Conservation (phyloP, 2,113 vertebrate species). For the Alligator mississippiensis region DNA sequence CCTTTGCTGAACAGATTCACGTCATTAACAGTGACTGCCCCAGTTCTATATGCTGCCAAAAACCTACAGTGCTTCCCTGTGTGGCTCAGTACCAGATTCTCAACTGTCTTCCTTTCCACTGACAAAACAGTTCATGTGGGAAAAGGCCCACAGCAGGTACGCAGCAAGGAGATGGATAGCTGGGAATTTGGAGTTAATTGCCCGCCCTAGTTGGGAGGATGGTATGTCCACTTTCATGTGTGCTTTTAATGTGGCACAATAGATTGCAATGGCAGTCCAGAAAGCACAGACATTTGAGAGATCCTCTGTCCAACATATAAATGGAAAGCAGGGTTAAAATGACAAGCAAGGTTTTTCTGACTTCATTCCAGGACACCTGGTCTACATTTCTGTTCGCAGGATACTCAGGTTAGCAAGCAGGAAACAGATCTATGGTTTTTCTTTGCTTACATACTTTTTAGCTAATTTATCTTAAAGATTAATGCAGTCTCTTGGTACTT, state of each 20-base stretch:
- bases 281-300: not conserved
- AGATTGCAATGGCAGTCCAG: not conserved
- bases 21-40: not conserved
- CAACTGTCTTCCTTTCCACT: not conserved
- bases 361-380: not conserved
- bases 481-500: not conserved
- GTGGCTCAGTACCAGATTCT: not conserved
- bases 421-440: not conserved
- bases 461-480: not conserved
- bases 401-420: not conserved
- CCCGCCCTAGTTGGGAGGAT: not conserved
- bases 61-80: not conserved
- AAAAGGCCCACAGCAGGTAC: not conserved
- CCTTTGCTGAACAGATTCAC: not conserved
- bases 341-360: not conserved
- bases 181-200: not conserved
- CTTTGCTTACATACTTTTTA: not conserved
- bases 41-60: not conserved
- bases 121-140: not conserved
- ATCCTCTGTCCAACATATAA: not conserved
- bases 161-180: not conserved
- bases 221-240: not conserved
- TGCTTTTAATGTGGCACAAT: not conserved
- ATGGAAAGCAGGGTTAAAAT: slow-evolving; percentile 8
- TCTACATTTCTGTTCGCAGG: not conserved